These are phyloP conservation scores for Tamandua tetradactyla DNA, from an alignment of 2,797 vertebrate species.

Conservation along the genomic window DNA sequence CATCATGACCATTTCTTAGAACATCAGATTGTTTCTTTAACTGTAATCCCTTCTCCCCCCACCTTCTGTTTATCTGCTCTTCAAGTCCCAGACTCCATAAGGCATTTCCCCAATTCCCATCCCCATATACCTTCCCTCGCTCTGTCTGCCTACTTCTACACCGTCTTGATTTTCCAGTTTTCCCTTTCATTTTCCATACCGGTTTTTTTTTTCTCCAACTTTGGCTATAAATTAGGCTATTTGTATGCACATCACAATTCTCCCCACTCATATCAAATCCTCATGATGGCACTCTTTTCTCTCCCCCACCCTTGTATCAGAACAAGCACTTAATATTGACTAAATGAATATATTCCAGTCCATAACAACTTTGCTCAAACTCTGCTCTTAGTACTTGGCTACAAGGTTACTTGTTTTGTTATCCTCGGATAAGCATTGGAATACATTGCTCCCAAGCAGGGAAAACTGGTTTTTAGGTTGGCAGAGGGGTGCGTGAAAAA, in stretches of 20 bases:
- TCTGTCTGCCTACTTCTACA: neutral
- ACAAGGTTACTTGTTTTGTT: neutral
- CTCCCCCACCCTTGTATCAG: neutral
- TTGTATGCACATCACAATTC: neutral
- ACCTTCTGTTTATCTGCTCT: neutral
- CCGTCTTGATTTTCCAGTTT: neutral
- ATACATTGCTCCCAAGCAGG: neutral
- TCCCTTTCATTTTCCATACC: neutral
- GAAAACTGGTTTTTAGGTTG: neutral
- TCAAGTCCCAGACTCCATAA: neutral
- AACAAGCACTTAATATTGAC: neutral
- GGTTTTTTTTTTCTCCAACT: neutral
- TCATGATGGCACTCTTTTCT: neutral
- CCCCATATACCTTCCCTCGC: neutral
- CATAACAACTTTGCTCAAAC: neutral
- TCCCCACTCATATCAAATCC: neutral
- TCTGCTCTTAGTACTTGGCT: neutral
- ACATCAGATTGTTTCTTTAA: constrained; percentile 17
- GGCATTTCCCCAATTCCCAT: neutral
- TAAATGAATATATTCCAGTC: neutral
- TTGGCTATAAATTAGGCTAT: neutral
- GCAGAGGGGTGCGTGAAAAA: neutral
- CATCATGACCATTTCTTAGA: too few species aligned
- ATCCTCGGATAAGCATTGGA: neutral
- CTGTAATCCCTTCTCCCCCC: neutral